Evolutionary conservation across 2,113 vertebrate species (phyloP).

Genomic region (Agelaius tricolor): DNA sequence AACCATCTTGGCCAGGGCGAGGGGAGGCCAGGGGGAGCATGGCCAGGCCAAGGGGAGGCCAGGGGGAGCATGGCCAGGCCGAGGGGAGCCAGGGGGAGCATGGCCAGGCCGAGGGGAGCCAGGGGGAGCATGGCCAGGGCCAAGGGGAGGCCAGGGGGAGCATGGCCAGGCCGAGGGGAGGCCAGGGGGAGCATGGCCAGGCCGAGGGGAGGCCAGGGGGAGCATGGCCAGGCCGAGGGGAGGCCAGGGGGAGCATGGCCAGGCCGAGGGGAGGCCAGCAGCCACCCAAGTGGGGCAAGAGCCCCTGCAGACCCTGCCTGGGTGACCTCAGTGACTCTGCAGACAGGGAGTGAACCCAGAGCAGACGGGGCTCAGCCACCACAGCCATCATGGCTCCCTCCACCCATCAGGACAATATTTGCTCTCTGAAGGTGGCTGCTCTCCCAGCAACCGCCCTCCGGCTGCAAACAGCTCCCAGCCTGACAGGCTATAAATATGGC

Average conservation of each 20-base stretch:
- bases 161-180: fast-evolving
- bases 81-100: neutral
- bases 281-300: fast-evolving
- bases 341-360: fast-evolving
- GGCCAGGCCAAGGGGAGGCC: fast-evolving
- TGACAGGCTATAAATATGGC: neutral
- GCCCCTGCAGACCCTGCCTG: neutral
- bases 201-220: fast-evolving
- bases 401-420: neutral
- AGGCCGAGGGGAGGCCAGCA: fast-evolving
- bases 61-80: neutral
- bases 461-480: neutral
- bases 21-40: fast-evolving
- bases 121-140: no score
- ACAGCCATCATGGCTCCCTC: neutral
- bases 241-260: fast-evolving
- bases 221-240: fast-evolving
- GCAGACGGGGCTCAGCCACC: neutral
- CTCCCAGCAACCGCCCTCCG: neutral
- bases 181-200: fast-evolving
- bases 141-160: fast-evolving
- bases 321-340: neutral
- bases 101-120: no score
- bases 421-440: neutral
- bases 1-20: neutral